Evolutionary conservation across 2,113 vertebrate genomes (phyloP).

Genomic region (Salvelinus namaycush): DNA sequence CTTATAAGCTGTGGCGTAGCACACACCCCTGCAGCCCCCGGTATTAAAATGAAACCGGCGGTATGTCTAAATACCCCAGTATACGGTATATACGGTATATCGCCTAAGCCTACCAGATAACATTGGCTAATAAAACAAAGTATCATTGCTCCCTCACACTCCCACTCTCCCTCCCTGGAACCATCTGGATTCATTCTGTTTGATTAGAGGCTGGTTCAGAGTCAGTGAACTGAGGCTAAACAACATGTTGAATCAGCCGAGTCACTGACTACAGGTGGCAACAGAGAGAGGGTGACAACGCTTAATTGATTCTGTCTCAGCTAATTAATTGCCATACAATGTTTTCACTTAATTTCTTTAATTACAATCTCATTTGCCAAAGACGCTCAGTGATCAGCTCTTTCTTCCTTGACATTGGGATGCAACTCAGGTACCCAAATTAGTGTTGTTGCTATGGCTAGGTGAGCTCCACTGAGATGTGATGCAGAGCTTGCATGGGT

Average conservation of each 20-base stretch:
- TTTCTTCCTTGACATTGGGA: not conserved
- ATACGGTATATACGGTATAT: no score
- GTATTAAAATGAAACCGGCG: no score
- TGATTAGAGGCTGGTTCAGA: not conserved
- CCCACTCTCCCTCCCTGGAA: not conserved
- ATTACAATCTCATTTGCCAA: conserved; percentile 6
- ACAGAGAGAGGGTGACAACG: not conserved
- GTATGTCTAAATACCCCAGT: no score
- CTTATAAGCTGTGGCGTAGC: no score
- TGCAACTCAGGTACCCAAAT: no score
- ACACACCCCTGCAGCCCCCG: not conserved
- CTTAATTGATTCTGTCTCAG: conserved; percentile 1
- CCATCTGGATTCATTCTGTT: not conserved
- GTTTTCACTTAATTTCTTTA: not conserved
- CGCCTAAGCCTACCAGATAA: not conserved
- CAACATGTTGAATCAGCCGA: not conserved
- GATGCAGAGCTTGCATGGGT: not conserved
- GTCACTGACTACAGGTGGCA: not conserved
- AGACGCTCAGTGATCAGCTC: not conserved
- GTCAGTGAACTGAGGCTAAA: not conserved
- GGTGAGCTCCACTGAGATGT: not conserved
- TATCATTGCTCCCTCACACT: not conserved
- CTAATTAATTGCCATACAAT: not conserved
- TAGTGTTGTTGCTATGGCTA: no score
- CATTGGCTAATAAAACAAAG: not conserved